phyloP scores from a whole-genome alignment of 2,888 invertebrate genomes.

The Protonemura montana region DNA sequence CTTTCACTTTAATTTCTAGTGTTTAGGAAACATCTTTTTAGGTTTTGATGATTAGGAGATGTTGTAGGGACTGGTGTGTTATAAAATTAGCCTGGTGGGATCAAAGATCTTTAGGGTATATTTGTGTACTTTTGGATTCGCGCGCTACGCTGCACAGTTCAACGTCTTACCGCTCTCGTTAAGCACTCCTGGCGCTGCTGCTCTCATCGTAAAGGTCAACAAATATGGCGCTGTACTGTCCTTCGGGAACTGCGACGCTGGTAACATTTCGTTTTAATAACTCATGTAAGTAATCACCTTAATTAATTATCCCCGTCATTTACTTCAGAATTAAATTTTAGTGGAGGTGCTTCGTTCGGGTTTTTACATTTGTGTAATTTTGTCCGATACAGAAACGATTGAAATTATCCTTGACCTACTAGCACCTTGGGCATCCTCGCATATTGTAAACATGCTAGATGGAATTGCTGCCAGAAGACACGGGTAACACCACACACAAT shows the following conservation, averaged over 20 bases:
- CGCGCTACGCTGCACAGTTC: too few relatives aligned
- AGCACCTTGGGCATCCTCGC: background rate
- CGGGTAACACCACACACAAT: background rate
- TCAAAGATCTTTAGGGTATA: too few relatives aligned
- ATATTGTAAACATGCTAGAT: background rate
- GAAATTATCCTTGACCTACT: background rate
- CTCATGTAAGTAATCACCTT: background rate
- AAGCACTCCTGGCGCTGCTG: too few relatives aligned
- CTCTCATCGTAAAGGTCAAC: background rate
- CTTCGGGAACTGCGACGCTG: background rate
- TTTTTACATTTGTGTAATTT: background rate
- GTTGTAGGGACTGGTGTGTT: too few relatives aligned
- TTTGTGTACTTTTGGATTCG: too few relatives aligned
- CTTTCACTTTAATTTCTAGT: too few relatives aligned
- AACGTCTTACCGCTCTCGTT: too few relatives aligned
- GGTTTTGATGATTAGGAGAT: too few relatives aligned
- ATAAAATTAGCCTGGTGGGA: too few relatives aligned
- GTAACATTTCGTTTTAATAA: background rate
- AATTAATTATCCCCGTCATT: background rate
- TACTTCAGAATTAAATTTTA: too few relatives aligned
- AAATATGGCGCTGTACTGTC: background rate
- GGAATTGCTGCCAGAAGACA: background rate
- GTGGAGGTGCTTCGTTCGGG: background rate
- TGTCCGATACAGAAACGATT: background rate
- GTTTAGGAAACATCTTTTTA: too few relatives aligned